phyloP scores from a whole-genome alignment of 2,113 vertebrate species.

The Microtus oregoni region DNA sequence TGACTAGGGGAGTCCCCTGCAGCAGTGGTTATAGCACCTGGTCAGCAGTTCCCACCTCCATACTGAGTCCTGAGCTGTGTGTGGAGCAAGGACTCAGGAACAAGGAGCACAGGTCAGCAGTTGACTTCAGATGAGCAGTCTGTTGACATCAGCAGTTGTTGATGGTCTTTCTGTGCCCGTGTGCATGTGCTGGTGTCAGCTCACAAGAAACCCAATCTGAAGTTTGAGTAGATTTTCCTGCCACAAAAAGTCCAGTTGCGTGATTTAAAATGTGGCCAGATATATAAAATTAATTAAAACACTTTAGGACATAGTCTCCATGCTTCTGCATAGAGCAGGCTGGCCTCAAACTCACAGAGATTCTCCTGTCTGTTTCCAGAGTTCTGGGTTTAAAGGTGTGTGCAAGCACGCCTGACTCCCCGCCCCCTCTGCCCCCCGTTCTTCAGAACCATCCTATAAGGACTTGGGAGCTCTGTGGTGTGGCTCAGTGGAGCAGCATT shows the following conservation, averaged over 20 bases:
- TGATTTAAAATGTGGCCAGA: slow-evolving; percentile 47
- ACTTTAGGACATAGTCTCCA: background rate
- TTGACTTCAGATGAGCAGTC: background rate
- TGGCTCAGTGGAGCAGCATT: background rate
- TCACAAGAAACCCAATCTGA: slow-evolving; percentile 28
- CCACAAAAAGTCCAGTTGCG: background rate
- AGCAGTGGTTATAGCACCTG: background rate
- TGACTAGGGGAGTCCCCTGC: background rate
- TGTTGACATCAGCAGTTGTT: background rate
- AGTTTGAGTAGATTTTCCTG: slow-evolving; percentile 20
- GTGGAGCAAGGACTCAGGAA: background rate
- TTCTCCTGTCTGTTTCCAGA: background rate
- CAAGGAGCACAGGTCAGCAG: background rate
- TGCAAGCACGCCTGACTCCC: background rate
- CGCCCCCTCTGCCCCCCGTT: background rate
- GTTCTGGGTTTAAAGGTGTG: background rate
- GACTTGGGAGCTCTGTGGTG: background rate
- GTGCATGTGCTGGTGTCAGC: background rate
- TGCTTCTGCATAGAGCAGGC: background rate
- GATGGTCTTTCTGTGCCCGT: background rate
- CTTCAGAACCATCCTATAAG: background rate
- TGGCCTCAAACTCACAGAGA: background rate
- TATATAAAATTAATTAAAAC: slow-evolving; percentile 11
- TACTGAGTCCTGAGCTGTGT: background rate
- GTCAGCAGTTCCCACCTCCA: background rate